Conservation (phyloP, 2,888 invertebrate genomes). For the Tenthredo amoena region DNA sequence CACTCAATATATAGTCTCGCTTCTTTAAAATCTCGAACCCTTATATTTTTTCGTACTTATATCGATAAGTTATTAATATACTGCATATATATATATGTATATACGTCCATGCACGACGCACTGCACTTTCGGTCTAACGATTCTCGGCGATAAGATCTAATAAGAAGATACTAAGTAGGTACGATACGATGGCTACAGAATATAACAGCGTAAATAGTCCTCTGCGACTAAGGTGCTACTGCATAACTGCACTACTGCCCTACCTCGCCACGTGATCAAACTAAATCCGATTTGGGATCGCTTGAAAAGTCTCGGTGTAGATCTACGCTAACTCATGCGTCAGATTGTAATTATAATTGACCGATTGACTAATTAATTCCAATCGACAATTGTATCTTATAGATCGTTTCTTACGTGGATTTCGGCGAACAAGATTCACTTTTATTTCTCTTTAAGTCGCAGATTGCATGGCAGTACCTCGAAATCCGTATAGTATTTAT, state of each 20-base stretch:
- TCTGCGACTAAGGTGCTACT: slow-evolving; percentile 30
- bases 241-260: slow-evolving; percentile 44
- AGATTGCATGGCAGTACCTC: no score
- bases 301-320: slow-evolving; percentile 24
- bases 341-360: slow-evolving; percentile 1
- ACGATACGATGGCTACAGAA: neutral
- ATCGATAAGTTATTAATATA: neutral
- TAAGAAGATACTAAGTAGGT: neutral
- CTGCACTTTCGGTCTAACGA: neutral
- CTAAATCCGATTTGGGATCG: slow-evolving; percentile 43
- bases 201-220: neutral
- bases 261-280: slow-evolving; percentile 42
- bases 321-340: neutral
- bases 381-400: neutral
- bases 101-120: neutral
- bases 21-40: neutral
- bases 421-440: neutral
- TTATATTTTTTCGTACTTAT: neutral
- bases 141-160: neutral
- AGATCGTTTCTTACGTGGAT: neutral
- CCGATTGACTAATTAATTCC: neutral
- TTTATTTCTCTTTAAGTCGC: no score
- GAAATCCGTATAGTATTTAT: no score
- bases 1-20: neutral
- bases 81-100: neutral